Conservation (phyloP, 1,140 invertebrate genomes). For the Nixonia krombeini region DNA sequence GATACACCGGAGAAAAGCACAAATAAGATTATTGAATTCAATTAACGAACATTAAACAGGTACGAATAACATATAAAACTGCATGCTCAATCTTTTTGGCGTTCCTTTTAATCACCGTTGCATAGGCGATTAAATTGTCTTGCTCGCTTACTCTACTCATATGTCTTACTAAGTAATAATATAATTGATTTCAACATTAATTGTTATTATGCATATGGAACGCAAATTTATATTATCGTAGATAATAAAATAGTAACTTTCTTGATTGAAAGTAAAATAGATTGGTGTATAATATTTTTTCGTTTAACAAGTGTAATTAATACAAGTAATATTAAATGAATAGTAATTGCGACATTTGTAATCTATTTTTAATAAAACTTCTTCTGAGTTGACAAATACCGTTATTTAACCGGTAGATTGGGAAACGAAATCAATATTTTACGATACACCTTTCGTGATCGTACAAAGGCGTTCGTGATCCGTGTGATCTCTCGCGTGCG, state of each 20-base stretch:
- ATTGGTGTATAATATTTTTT: too few relatives aligned
- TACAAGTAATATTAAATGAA: too few relatives aligned
- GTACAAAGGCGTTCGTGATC: conserved; percentile 43
- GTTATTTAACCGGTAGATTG: conserved; percentile 24
- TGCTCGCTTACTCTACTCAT: neutral
- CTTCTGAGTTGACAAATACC: conserved; percentile 20
- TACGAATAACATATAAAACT: conserved; percentile 26
- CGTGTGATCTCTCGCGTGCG: conserved; percentile 45
- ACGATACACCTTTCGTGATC: conserved; percentile 44
- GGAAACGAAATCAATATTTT: conserved; percentile 8
- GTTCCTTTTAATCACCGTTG: too few relatives aligned
- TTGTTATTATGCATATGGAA: too few relatives aligned
- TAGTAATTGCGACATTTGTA: too few relatives aligned
- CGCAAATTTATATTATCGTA: too few relatives aligned
- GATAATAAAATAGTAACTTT: too few relatives aligned
- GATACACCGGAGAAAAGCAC: conserved; percentile 21
- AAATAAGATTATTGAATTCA: conserved; percentile 37
- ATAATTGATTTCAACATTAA: too few relatives aligned
- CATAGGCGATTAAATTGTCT: neutral
- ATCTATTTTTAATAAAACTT: too few relatives aligned
- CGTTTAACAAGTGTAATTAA: too few relatives aligned
- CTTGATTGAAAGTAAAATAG: too few relatives aligned
- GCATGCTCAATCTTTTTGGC: neutral
- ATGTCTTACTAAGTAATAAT: too few relatives aligned
- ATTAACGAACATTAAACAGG: conserved; percentile 30